phyloP scores from a whole-genome alignment of 2,888 invertebrate genomes.

The Cephus sareptanus region DNA sequence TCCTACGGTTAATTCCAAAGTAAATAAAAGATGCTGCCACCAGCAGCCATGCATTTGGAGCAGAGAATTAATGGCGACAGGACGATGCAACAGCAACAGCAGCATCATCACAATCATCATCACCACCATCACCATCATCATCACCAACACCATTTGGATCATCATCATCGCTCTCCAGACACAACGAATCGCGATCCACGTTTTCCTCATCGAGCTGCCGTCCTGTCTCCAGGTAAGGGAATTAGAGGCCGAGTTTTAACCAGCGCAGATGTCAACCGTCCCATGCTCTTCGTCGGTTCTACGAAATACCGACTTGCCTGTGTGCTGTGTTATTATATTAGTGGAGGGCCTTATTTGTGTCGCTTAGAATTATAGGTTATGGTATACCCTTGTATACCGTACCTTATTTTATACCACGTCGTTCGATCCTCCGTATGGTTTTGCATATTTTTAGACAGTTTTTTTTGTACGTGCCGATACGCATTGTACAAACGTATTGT shows the following conservation, averaged over 20 bases:
- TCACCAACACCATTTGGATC: conserved; percentile 40
- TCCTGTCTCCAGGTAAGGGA: conserved; percentile 44
- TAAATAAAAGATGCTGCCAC: conserved; percentile 40
- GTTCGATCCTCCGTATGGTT: no score
- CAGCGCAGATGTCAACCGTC: background rate
- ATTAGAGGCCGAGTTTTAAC: background rate
- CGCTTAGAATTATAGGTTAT: background rate
- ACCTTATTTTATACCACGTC: no score
- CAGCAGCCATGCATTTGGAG: conserved; percentile 48
- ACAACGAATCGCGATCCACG: conserved; percentile 34
- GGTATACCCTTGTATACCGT: no score
- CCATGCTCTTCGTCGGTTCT: background rate
- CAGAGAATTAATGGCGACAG: conserved; percentile 42
- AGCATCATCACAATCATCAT: conserved; percentile 35
- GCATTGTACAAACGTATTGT: background rate
- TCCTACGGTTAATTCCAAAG: background rate
- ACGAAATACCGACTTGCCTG: background rate
- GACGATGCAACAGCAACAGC: conserved; percentile 39
- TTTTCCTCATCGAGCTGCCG: conserved; percentile 37
- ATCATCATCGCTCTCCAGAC: conserved; percentile 32
- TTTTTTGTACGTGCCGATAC: background rate
- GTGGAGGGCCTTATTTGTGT: background rate
- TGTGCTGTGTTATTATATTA: background rate
- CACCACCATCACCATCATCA: conserved; percentile 41
- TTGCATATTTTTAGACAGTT: background rate